Evolutionary conservation across 1,140 invertebrate genomes (phyloP), one percentile per base, ranked within the genome.

Genomic region (Procambarus virginalis): DNA sequence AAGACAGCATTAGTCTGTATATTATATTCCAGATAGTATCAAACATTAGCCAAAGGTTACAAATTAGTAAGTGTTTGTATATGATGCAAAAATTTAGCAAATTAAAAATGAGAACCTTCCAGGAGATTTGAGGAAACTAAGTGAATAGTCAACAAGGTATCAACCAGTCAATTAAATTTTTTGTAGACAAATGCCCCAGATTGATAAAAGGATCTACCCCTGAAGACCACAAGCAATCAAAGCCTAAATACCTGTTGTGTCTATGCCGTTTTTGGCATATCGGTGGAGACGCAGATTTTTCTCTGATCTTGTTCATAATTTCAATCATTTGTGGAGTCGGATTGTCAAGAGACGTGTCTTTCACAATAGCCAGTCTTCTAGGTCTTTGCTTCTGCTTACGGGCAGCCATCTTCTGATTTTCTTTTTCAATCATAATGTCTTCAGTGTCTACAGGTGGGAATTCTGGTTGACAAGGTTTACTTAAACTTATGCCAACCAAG

Each of bases 261-360:
- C 90, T 55, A 55, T 92, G 92, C 14, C 90, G 86, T 75, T 92
- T 92, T 48, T 87, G 90, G 58, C 92, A 92, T 17, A 92, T 80
- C 0, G 92, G 92, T 2, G 92, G 92, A 2, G 92, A 92, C n/a
- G 90, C 79, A 34, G 85, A 86, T 70, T 92, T 92, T 82, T 92
- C 92, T 75, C 91, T 88, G 3, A 91, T 92, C 73, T 92, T 93
- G 46, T 89, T 91, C 92, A 93, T 92, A 20, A 93, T 83, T 79
- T 90, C 92, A 20, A 92, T 84, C 92, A 93, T 93, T 48, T 92
- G 92, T 46, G 92, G 92, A 0, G 92, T 93, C 2, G 92, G 92
- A 82, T 92, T 92, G 64, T 92, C 91, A 34, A 92, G 79, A 46
- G 92, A 92, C 1, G 90, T 92, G 45, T 92, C 92, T 75, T 91